Evolutionary conservation across 2,888 invertebrate genomes (phyloP), one percentile per base, ranked within the genome.

Genomic region (Drosophila acutilabella): DNA sequence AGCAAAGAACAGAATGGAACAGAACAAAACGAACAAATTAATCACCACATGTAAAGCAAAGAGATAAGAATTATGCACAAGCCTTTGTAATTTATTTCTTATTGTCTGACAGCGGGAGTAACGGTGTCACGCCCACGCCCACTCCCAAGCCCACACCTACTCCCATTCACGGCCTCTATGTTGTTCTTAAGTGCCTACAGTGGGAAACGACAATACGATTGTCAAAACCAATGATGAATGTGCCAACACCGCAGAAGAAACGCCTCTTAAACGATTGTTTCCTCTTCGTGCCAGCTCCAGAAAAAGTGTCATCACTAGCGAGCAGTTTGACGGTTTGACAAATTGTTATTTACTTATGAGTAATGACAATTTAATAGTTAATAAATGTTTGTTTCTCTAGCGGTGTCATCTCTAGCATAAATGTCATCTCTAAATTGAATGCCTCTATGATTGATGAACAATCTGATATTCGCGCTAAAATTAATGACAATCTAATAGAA

Each of bases 81-180:
- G 70, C 67, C 87, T 69, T 81, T 78, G 84, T 84, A 78, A 87
- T 83, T 83, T 84, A 87, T 83, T 83, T 83, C 77, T 72, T 71
- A 78, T 78, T 80, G 71, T 71, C 64, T 60, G 67, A 50, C 67
- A 57, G 45, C 40, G 42, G 52, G 54, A 72, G 66, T 67, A 33
- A 33, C 44, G 16, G 13, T 54, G 57, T 41, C 48, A 53, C 47
- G 58, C 48, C 38, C 56, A 57, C 33, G 10, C 3, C 13, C 13
- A 36, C 36, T 33, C 56, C 60, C 36, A 13, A 3, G 4, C 13
- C 11, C 10, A 42, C 26, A 53, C 57, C 47, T 47, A n/a, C 7
- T 30, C 8, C 47, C 45, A 5, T 18, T 18, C 18, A 64, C 60
- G 45, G 51, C 42, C 36, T 47, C 40, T 47, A 50, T 58, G 58